A percentile compares a stretch with the other conserved stretches of the same genome.
phyloP scores from a whole-genome alignment of 2,888 invertebrate genomes.

The Cylloceria caligata region DNA sequence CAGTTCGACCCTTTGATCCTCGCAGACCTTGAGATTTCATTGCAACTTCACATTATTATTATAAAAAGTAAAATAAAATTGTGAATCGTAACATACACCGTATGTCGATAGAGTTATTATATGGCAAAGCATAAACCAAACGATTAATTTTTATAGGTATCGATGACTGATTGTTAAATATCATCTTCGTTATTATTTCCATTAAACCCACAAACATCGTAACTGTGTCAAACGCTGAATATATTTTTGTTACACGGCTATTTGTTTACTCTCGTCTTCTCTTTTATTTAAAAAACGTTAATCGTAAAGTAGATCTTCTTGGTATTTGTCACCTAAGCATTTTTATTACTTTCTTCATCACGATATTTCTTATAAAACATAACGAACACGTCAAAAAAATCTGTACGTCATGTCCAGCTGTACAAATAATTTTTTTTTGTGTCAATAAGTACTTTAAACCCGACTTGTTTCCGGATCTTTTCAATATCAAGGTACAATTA shows the following conservation, averaged over 20 bases:
- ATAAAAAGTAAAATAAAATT: conserved; percentile 15
- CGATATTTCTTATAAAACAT: neutral
- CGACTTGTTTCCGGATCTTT: conserved; percentile 14
- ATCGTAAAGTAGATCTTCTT: conserved; percentile 12
- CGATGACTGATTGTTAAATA: neutral
- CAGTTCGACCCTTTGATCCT: conserved; percentile 33
- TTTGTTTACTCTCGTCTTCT: conserved; percentile 26
- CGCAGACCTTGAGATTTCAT: conserved; percentile 50
- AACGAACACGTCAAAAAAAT: neutral
- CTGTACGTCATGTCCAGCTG: neutral
- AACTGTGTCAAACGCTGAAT: neutral
- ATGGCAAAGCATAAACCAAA: neutral
- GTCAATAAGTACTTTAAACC: neutral
- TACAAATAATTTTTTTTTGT: neutral
- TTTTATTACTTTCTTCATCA: neutral
- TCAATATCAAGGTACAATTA: conserved; percentile 27
- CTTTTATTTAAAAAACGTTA: neutral
- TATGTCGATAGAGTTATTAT: neutral
- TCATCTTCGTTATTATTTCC: neutral
- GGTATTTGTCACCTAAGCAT: neutral
- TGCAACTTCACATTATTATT: conserved; percentile 43
- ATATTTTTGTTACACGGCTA: conserved; percentile 12
- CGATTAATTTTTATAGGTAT: neutral
- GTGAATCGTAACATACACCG: neutral
- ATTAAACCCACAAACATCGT: neutral